Base-by-base conservation (phyloP, 2,113 vertebrate species). In the Plotosus lineatus region DNA sequence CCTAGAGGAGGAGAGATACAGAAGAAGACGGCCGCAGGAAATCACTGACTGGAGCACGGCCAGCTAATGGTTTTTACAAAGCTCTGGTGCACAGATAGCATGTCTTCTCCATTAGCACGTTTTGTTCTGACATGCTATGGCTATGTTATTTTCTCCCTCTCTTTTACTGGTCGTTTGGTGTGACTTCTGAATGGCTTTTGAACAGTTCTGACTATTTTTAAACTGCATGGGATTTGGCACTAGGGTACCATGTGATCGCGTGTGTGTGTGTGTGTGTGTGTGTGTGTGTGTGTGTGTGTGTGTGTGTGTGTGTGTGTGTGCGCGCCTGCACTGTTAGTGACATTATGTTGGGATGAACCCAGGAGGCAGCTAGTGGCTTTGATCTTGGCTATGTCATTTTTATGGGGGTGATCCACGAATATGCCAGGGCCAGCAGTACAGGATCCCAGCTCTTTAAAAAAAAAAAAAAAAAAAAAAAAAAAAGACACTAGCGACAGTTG, bases 51-150 rank as follows among this genome's bases (percentile, higher is more conserved):
- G 86, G 91, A 90, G 88, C 90, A 91, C 83, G 23, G 77, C 84
- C 85, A 87, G 87, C 89, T 96, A 93, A 97, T 96, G 93, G 90
- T 82, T 96, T 97, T 94, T 91, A 88, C 96, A 97, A 95, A 91
- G 90, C 88, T 82, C 75, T 83, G 81, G 6, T 84, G 79, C 81
- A 88, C 84, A 79, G 81, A 80, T 89, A 86, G 87, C 87, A 81
- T 87, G 86, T 90, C 88, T 87, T 85, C 84, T 91, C 89, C 86
- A 86, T 88, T 87, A 88, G 33, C 21, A 40, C 58, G 40, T 78
- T 79, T 38, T 36, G 40, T 75, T 85, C 78, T 75, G 61, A 81
- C 63, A 75, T 69, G 78, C 82, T 66, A 89, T 82, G 86, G 85
- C 80, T 75, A n/a, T 75, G 82, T 82, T 71, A 42, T 85, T 80